Evolutionary conservation across 2,797 vertebrate genomes (phyloP), one percentile per base, ranked within the genome.

Genomic region (Sibirionetta formosa): DNA sequence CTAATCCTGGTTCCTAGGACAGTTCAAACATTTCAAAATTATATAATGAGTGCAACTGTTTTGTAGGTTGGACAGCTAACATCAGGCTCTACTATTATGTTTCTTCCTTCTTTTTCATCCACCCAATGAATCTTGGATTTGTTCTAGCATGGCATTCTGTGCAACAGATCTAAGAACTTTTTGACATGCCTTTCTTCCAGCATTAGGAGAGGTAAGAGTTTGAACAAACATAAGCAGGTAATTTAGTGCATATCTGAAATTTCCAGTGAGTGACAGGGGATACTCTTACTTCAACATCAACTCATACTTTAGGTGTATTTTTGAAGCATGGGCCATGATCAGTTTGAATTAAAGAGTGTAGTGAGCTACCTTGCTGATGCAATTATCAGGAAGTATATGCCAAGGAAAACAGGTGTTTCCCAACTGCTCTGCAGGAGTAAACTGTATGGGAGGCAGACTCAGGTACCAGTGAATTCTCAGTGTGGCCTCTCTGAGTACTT

Each of bases 11-110:
- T 20, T 86, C 18, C 7, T 11, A 71, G 31, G 8, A 57, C 7
- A n/a, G 15, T 36, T 90, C 24, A 81, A 71, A 75, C 53, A 68
- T 33, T 78, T 81, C 69, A 40, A 77, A 86, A 81, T 69, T 51
- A 42, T 61, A 77, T 40, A 40, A 29, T 71, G 81, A 51, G 4
- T 65, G 6, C 6, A 50, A 19, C 10, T 46, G 4, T 6, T 77
- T 64, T 54, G 4, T 33, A 48, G 31, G 6, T 73, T 69, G 36
- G 16, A 46, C 33, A 58, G 35, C 23, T 58, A 35, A 23, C 10
- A 36, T 57, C 71, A 35, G 3, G 18, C 6, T 77, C 15, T 9
- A 61, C 5, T 10, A 7, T 16, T 35, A 17, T 1, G 1, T 9
- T 75, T 90, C 46, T 81, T 40, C 15, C 11, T 84, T 70, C 36